Evolutionary conservation across 2,113 vertebrate genomes (phyloP), one percentile per base, ranked within the genome.

Genomic region (Gambusia affinis): DNA sequence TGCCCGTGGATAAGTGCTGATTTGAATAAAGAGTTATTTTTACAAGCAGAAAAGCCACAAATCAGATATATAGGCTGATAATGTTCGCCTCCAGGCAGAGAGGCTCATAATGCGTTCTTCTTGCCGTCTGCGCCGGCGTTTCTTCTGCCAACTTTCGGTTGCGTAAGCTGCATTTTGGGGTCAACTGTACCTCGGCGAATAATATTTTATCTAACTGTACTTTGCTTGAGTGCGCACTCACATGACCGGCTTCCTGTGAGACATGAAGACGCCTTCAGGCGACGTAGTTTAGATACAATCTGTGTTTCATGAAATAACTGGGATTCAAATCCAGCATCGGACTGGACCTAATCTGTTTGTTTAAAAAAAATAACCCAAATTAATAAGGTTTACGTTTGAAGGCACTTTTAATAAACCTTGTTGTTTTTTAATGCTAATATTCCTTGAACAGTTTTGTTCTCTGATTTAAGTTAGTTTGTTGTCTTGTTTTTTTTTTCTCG

Each of bases 221-320:
- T 60, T 60, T 29, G 39, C 66, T 39, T 71, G 60, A 75, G 73
- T 60, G 33, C 27, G 73, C 70, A 64, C 73, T 85, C 69, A 67
- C 42, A 82, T 67, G 68, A 78, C 66, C 60, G 66, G 31, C 75
- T 80, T 85, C 62, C 63, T 79, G 5, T 74, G 71, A 69, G 76
- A 72, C 64, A 73, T 12, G 3, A 47, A 30, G 68, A 73, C 1
- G 74, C 75, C 75, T 33, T 7, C 63, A 70, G 87, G 74, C 51
- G 51, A 17, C 65, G 74, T 66, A 54, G 76, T 76, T 57, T 74
- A 80, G 69, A 76, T 75, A 39, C 78, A 62, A 82, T 82, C 47
- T 73, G 65, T 64, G 30, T 0, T 86, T 62, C 68, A 75, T n/a
- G 28, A 67, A 64, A 69, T 11, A 35, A 69, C 5, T n/a, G 44